Percentiles rank a stretch among this genome's conserved stretches.
Evolutionary conservation across 1,140 invertebrate genomes (phyloP).

Genomic region (Bombus balteatus): DNA sequence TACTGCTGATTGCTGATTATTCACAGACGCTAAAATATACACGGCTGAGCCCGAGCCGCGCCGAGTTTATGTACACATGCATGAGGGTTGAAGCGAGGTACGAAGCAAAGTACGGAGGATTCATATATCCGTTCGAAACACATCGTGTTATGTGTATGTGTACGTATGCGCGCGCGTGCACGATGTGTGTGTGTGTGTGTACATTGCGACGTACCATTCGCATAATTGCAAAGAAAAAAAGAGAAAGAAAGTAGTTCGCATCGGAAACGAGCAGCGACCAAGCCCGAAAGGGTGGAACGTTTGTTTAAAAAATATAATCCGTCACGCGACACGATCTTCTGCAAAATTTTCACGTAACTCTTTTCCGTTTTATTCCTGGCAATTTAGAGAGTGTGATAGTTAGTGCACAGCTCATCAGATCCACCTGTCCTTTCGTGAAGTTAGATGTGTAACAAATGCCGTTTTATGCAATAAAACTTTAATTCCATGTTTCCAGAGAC

Average conservation of each 20-base stretch:
- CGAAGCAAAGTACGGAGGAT: slow-evolving; percentile 53
- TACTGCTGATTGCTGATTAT: slow-evolving; percentile 74
- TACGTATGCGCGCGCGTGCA: too few species aligned
- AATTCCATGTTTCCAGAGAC: too few species aligned
- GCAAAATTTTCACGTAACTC: neutral
- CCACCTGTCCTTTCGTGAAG: too few species aligned
- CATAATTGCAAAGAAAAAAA: slow-evolving; percentile 52
- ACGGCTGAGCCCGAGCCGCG: slow-evolving; percentile 61
- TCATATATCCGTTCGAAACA: slow-evolving; percentile 49
- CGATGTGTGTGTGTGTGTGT: neutral
- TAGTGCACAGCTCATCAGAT: too few species aligned
- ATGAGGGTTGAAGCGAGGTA: slow-evolving; percentile 33
- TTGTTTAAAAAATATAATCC: slow-evolving; percentile 44
- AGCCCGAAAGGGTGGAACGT: slow-evolving; percentile 9
- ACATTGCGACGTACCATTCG: slow-evolving; percentile 53
- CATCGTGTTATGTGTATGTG: neutral
- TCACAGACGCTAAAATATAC: slow-evolving; percentile 75
- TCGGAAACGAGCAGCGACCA: slow-evolving; percentile 13
- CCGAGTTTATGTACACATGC: slow-evolving; percentile 68
- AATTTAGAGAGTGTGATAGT: neutral
- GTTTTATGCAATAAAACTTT: too few species aligned
- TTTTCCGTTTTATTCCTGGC: neutral
- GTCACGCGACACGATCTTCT: neutral
- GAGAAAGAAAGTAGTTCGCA: neutral
- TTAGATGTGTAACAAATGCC: too few species aligned